Evolutionary conservation across 2,797 vertebrate genomes (phyloP), one percentile per base, ranked within the genome.

Genomic region (Erithacus rubecula): DNA sequence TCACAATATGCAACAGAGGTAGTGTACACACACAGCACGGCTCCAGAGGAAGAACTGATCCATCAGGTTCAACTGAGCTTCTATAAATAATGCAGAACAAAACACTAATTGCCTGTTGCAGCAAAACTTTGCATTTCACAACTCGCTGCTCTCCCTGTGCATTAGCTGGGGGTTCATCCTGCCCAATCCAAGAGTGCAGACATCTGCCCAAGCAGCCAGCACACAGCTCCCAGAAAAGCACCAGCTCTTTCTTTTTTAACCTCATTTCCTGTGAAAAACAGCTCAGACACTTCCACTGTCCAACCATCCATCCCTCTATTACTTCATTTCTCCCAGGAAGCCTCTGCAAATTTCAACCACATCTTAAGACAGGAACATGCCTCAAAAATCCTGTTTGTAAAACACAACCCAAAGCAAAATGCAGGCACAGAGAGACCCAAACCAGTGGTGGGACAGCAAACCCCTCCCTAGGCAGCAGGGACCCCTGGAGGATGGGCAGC

Each of bases 81-180:
- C 92, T 83, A 91, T 91, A 94, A 94, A 86, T 94, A 95, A 95
- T 76, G 76, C 69, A 93, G 76, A 49, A 92, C 75, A 71, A 91
- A 81, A 44, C 65, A 59, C 63, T 95, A 94, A 95, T 86, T 96
- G 84, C 55, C 86, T 39, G 15, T 74, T 87, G 90, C 77, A 93
- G 83, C 71, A 81, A 80, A 74, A 75, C 78, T 86, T 59, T 91
- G 79, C 87, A 63, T 91, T 95, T 93, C 72, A 78, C 89, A 91
- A 85, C 63, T 91, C 79, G 6, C 32, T 92, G 83, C 59, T 79
- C 52, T 82, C 81, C 70, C 77, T 88, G 23, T 56, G 2, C 70
- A 46, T 90, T 90, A 90, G 59, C 88, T 76, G 85, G 82, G 37
- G 79, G 19, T 68, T 93, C 72, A 56, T 72, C 70, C 71, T 91